Conservation (phyloP, 1,140 invertebrate species). For the Apis dorsata region DNA sequence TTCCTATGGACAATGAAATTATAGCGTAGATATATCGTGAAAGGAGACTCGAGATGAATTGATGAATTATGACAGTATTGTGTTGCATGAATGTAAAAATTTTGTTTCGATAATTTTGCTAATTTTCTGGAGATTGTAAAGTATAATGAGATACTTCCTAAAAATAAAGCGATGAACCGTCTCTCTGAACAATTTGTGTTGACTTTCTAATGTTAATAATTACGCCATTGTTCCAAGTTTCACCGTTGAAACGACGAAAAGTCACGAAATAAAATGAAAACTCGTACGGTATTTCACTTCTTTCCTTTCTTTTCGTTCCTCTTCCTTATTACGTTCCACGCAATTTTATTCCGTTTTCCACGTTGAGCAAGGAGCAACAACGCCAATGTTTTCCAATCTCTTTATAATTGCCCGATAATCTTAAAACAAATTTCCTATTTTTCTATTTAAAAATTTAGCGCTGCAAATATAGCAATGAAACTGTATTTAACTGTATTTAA, state of each 20-base stretch:
- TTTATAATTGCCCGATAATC: too few relatives aligned
- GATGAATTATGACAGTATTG: not conserved
- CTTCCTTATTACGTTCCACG: not conserved
- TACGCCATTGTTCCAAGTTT: conserved; percentile 7
- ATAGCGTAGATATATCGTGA: too few relatives aligned
- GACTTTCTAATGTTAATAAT: conserved; percentile 13
- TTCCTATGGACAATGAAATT: not conserved
- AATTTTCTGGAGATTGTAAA: not conserved
- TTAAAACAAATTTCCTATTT: too few relatives aligned
- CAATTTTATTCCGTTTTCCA: not conserved
- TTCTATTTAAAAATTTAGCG: too few relatives aligned
- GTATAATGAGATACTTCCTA: not conserved
- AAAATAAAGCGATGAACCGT: not conserved
- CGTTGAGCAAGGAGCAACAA: not conserved
- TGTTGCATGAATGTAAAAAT: not conserved
- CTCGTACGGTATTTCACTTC: not conserved
- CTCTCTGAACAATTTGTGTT: not conserved
- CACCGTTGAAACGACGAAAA: not conserved
- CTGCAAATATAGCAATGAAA: too few relatives aligned
- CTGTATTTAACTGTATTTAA: too few relatives aligned
- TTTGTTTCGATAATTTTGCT: not conserved
- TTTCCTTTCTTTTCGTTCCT: not conserved
- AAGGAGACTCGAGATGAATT: not conserved
- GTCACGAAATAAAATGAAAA: not conserved
- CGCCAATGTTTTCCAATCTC: not conserved